phyloP scores from a whole-genome alignment of 35 echinoderm and acorn worm genomes.

The Heliocidaris tuberculata region DNA sequence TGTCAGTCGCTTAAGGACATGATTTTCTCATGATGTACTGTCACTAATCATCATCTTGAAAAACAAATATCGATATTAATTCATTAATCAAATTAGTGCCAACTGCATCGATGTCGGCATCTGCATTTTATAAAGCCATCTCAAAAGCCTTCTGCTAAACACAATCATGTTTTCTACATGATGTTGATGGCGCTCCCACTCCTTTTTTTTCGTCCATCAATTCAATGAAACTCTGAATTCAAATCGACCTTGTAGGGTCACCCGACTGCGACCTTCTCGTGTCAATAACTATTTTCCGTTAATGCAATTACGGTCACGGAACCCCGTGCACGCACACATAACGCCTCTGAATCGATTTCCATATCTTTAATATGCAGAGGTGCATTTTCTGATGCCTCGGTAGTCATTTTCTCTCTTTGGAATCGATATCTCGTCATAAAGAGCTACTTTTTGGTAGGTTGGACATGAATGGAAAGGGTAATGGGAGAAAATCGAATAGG shows the following conservation, averaged over 20 bases:
- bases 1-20: too few species aligned
- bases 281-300: neutral
- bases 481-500: neutral
- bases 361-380: neutral
- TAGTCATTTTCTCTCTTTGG: neutral
- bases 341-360: neutral
- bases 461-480: neutral
- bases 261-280: neutral
- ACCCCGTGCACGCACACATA: neutral
- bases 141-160: too few species aligned
- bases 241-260: neutral
- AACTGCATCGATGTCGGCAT: too few species aligned
- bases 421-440: neutral
- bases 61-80: too few species aligned
- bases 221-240: neutral
- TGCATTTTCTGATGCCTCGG: neutral
- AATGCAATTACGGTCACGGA: neutral
- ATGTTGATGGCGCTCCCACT: neutral
- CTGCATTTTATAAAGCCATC: too few species aligned
- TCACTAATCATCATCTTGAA: too few species aligned
- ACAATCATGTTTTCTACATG: too few species aligned
- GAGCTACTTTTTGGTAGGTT: neutral
- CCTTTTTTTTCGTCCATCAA: neutral
- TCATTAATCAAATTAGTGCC: too few species aligned
- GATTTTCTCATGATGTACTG: too few species aligned